Conservation (phyloP, 2,888 invertebrate genomes). For the Erebia aethiops region DNA sequence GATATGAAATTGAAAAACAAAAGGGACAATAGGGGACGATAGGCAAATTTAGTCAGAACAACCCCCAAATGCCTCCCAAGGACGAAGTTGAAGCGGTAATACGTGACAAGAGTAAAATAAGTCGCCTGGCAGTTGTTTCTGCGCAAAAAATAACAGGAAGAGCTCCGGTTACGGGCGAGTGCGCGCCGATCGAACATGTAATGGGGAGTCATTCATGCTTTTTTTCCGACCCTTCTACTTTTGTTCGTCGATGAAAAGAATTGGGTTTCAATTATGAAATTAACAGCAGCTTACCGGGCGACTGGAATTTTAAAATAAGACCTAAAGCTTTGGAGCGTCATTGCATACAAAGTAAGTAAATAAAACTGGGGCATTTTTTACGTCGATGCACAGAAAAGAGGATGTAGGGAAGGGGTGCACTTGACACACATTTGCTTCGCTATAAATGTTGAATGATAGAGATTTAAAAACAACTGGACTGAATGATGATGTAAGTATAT, state of each 20-base stretch:
- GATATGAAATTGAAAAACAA: not conserved
- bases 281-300: conserved; percentile 17
- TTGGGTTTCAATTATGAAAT: conserved; percentile 39
- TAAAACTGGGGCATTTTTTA: not conserved
- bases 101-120: conserved; percentile 36
- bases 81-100: conserved; percentile 32
- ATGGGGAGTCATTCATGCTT: conserved; percentile 61
- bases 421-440: conserved; percentile 1
- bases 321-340: not conserved
- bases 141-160: conserved; percentile 65
- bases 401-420: not conserved
- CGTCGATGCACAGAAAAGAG: not conserved
- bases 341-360: not conserved
- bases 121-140: conserved; percentile 23
- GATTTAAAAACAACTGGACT: not conserved
- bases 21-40: not conserved
- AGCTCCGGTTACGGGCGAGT: conserved; percentile 55
- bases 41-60: conserved; percentile 1
- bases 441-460: not conserved
- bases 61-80: conserved; percentile 12
- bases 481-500: too few species aligned
- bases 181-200: conserved; percentile 64
- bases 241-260: conserved; percentile 52
- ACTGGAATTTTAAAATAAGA: not conserved
- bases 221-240: conserved; percentile 66